phyloP scores from a whole-genome alignment of 2,113 vertebrate genomes.

The Gymnocephalus cernua region DNA sequence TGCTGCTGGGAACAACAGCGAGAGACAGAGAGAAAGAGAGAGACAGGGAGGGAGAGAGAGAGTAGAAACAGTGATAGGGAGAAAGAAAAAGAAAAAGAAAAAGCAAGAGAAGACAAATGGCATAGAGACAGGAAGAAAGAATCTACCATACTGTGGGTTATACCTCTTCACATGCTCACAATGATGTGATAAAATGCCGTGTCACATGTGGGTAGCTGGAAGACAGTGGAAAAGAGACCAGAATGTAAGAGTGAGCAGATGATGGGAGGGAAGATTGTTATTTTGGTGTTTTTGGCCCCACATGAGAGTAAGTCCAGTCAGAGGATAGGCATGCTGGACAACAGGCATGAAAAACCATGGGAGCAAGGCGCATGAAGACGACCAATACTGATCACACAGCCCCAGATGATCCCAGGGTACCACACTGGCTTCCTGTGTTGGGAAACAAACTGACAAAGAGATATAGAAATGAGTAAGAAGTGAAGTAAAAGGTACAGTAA shows the following conservation, averaged over 20 bases:
- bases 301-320: constrained; percentile 80
- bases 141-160: constrained; percentile 23
- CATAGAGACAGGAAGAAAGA: constrained; percentile 41
- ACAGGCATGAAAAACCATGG: constrained; percentile 73
- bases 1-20: constrained; percentile 80
- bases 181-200: constrained; percentile 45
- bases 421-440: constrained; percentile 69
- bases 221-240: constrained; percentile 60
- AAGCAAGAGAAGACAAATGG: constrained; percentile 9
- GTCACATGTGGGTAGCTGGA: constrained; percentile 51
- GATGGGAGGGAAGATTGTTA: constrained; percentile 70
- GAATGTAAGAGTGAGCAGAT: constrained; percentile 56
- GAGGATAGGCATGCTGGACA: constrained; percentile 78
- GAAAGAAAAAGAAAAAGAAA: background rate
- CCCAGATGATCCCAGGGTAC: constrained; percentile 71
- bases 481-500: constrained; percentile 27
- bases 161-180: constrained; percentile 22
- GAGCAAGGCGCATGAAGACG: constrained; percentile 70
- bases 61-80: constrained; percentile 12
- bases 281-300: constrained; percentile 77
- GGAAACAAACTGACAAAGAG: constrained; percentile 34
- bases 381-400: constrained; percentile 68
- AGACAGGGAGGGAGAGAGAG: constrained; percentile 14
- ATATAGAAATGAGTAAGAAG: constrained; percentile 27
- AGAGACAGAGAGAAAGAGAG: constrained; percentile 17